A percentile compares a stretch with the other conserved stretches of the same genome.
phyloP scores from a whole-genome alignment of 1,140 invertebrate genomes.

The Meloidogyne floridensis region DNA sequence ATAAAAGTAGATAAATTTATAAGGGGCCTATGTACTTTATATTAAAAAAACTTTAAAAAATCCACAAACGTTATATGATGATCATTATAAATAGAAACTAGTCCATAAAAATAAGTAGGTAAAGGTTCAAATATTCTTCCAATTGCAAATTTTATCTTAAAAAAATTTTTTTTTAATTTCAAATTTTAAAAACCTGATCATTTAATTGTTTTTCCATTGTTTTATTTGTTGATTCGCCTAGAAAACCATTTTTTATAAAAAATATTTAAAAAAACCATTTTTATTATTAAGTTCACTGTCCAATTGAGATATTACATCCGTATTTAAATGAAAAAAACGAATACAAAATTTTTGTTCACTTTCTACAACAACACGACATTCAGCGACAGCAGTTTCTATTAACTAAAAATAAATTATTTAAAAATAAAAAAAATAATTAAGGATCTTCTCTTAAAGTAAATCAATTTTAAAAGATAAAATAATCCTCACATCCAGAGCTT shows the following conservation, averaged over 20 bases:
- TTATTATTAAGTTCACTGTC: slow-evolving; percentile 49
- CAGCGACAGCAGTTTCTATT: slow-evolving; percentile 79
- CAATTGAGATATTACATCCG: slow-evolving; percentile 56
- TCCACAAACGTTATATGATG: slow-evolving; percentile 35
- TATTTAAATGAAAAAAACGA: slow-evolving; percentile 85
- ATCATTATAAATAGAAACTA: slow-evolving; percentile 48
- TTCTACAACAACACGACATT: slow-evolving; percentile 86
- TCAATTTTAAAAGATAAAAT: no score
- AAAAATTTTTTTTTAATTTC: background rate
- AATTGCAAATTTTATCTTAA: slow-evolving; percentile 46
- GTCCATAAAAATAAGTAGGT: slow-evolving; percentile 49
- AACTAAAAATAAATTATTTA: slow-evolving; percentile 64
- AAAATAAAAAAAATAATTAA: slow-evolving; percentile 12
- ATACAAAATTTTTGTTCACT: slow-evolving; percentile 94
- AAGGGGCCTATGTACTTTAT: background rate
- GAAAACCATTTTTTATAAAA: background rate
- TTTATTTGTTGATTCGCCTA: slow-evolving; percentile 67
- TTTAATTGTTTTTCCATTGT: slow-evolving; percentile 72
- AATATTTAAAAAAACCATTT: background rate
- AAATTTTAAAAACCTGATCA: slow-evolving; percentile 50
- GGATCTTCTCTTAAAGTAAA: background rate
- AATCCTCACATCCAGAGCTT: no score
- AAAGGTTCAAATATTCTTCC: slow-evolving; percentile 56
- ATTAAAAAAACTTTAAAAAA: background rate
- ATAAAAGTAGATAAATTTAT: no score